Percentiles rank a stretch among this genome's conserved stretches.
These are phyloP conservation scores for Drosophila orosa DNA, from an alignment of 1,140 invertebrate species.

Conservation along the genomic window DNA sequence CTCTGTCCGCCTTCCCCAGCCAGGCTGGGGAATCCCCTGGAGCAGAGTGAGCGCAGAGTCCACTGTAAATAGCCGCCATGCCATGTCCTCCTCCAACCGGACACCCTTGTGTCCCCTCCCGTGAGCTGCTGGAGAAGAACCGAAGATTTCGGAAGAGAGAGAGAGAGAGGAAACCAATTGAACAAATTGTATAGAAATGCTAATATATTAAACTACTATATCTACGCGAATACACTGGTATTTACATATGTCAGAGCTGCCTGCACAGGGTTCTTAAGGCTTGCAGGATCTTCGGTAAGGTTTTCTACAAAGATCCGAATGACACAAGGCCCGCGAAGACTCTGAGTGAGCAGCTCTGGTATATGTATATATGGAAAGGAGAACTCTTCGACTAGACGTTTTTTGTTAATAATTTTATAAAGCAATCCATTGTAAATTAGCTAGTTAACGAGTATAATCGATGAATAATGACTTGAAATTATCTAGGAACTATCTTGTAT, in stretches of 20 bases:
- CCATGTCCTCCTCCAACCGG: slow-evolving; percentile 10
- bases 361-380: slow-evolving; percentile 33
- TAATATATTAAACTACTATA: slow-evolving; percentile 56
- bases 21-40: slow-evolving; percentile 67
- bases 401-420: slow-evolving; percentile 71
- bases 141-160: slow-evolving; percentile 8
- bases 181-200: slow-evolving; percentile 78
- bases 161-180: slow-evolving; percentile 43
- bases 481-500: slow-evolving; percentile 58
- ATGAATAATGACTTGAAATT: slow-evolving; percentile 47
- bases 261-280: neutral
- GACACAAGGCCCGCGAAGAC: neutral
- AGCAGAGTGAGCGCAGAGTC: slow-evolving; percentile 50
- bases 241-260: slow-evolving; percentile 24
- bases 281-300: neutral
- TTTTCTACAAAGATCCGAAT: neutral
- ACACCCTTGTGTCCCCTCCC: slow-evolving; percentile 13
- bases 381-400: slow-evolving; percentile 50
- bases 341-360: neutral
- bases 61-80: slow-evolving; percentile 71
- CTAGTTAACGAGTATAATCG: slow-evolving; percentile 40
- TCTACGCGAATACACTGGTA: slow-evolving; percentile 43
- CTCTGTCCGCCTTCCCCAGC: slow-evolving; percentile 67
- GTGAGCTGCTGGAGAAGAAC: slow-evolving; percentile 36
- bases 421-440: slow-evolving; percentile 51